These are phyloP conservation scores for Aldabrachelys gigantea DNA, from an alignment of 2,113 vertebrate genomes.

Conservation along the genomic window DNA sequence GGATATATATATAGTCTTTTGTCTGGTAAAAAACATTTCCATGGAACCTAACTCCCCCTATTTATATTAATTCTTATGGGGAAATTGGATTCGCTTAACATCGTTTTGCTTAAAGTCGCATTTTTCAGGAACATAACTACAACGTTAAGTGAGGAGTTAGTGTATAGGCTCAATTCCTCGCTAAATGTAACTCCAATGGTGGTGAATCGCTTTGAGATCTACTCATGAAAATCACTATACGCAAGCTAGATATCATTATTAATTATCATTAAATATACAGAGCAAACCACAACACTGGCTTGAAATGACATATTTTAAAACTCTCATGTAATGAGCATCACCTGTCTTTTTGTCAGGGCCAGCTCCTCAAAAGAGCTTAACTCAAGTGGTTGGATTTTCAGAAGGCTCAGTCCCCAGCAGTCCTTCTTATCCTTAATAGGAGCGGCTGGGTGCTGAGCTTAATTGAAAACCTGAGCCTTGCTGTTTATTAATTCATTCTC, in stretches of 20 bases:
- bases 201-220: background rate
- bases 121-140: no score
- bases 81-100: no score
- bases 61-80: no score
- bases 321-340: rapidly evolving
- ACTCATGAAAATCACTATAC: no score
- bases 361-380: background rate
- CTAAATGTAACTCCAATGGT: background rate
- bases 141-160: no score
- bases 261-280: background rate
- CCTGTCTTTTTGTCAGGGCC: background rate
- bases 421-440: rapidly evolving
- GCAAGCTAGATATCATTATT: no score
- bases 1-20: no score
- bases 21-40: no score
- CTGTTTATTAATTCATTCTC: background rate
- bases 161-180: no score
- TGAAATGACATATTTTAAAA: background rate
- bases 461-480: background rate
- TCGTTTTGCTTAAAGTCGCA: no score
- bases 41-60: no score
- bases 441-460: background rate
- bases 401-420: background rate
- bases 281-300: background rate
- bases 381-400: background rate